These are phyloP conservation scores for Drosophila biarmipes DNA, from an alignment of 1,140 invertebrate genomes.

Conservation along the genomic window DNA sequence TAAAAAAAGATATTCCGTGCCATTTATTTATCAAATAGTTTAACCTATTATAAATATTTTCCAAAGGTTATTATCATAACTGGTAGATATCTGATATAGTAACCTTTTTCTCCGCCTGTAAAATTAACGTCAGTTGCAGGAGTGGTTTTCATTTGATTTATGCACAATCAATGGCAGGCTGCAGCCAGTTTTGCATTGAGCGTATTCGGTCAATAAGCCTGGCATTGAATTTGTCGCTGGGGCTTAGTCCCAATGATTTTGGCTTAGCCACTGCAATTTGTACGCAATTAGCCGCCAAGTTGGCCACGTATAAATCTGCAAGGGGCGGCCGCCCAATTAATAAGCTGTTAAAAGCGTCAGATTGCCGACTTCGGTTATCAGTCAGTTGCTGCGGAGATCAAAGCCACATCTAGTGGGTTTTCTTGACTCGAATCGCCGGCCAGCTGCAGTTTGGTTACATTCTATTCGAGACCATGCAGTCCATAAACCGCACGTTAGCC, in stretches of 20 bases:
- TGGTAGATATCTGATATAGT: neutral
- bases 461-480: constrained; percentile 56
- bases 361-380: constrained; percentile 58
- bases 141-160: constrained; percentile 67
- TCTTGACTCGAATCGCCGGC: constrained; percentile 3
- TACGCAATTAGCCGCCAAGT: constrained; percentile 58
- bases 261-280: constrained; percentile 56
- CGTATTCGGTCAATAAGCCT: constrained; percentile 50
- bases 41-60: too few species aligned
- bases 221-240: constrained; percentile 58
- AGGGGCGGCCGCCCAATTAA: constrained; percentile 64
- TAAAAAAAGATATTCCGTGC: too few species aligned
- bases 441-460: constrained; percentile 60
- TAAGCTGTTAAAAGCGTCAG: constrained; percentile 57
- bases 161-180: constrained; percentile 53
- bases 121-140: constrained; percentile 51
- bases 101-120: constrained; percentile 7
- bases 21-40: too few species aligned
- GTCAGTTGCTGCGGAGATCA: constrained; percentile 29
- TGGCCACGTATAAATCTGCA: constrained; percentile 59
- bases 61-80: too few species aligned
- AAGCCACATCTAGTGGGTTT: constrained; percentile 26
- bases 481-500: constrained; percentile 71
- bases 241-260: constrained; percentile 27
- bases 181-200: constrained; percentile 58